phyloP scores from a whole-genome alignment of 1,140 invertebrate genomes.

The Bombus terrestris region DNA sequence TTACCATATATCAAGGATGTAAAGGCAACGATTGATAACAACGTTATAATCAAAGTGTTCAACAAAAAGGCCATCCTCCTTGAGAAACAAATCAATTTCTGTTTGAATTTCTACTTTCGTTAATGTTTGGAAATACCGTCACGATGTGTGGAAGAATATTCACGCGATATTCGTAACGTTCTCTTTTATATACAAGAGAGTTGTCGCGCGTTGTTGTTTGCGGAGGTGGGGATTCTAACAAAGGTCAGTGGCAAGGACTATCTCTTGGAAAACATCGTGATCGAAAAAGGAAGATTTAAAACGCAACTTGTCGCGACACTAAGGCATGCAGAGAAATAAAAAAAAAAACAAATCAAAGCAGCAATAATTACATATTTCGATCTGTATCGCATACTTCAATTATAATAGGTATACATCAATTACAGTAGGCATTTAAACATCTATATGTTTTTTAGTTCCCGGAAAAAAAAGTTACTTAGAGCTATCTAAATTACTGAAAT shows the following conservation, averaged over 20 bases:
- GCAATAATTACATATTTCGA: background rate
- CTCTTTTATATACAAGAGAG: slow-evolving; percentile 46
- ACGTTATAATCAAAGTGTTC: background rate
- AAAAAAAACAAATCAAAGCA: background rate
- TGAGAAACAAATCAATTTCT: background rate
- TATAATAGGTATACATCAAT: too few relatives aligned
- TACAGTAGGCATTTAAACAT: too few relatives aligned
- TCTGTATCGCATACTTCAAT: too few relatives aligned
- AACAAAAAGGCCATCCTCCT: background rate
- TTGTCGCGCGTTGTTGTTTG: slow-evolving; percentile 18
- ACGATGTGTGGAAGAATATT: background rate
- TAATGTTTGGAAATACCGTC: background rate
- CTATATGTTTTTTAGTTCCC: too few relatives aligned
- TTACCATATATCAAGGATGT: slow-evolving; percentile 23
- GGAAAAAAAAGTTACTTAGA: too few relatives aligned
- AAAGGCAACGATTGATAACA: background rate
- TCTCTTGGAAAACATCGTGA: slow-evolving; percentile 9
- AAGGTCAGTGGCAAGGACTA: slow-evolving; percentile 51
- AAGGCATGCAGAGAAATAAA: background rate
- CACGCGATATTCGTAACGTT: background rate
- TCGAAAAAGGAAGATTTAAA: slow-evolving; percentile 23
- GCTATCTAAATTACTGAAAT: too few relatives aligned
- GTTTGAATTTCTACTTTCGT: background rate
- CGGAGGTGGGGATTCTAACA: slow-evolving; percentile 21
- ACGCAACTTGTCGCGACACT: background rate